Percentiles rank a stretch among this genome's conserved stretches.
Evolutionary conservation across 2,888 invertebrate species (phyloP).

Genomic region (Eupeodes luniger): DNA sequence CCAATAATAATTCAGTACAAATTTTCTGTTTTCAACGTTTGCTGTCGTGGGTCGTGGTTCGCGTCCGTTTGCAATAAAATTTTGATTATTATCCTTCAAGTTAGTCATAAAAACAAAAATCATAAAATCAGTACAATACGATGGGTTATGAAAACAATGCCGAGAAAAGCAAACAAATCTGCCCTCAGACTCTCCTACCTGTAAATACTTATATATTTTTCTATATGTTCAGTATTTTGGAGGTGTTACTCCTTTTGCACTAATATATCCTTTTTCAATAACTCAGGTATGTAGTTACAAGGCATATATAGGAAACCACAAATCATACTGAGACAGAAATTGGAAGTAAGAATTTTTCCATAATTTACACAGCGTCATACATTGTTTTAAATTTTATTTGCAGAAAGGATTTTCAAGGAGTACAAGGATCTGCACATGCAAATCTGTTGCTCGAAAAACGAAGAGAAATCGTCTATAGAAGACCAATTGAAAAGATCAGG

Average conservation of each 20-base stretch:
- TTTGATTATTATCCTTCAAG: slow-evolving; percentile 66
- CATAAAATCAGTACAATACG: slow-evolving; percentile 59
- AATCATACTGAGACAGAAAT: background rate
- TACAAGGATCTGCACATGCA: slow-evolving; percentile 44
- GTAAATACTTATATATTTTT: background rate
- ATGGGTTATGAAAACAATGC: slow-evolving; percentile 57
- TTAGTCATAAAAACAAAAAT: slow-evolving; percentile 56
- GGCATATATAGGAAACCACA: slow-evolving; percentile 29
- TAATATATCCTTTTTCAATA: slow-evolving; percentile 39
- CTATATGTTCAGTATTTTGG: slow-evolving; percentile 37
- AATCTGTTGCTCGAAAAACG: slow-evolving; percentile 15
- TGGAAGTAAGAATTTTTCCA: slow-evolving; percentile 9
- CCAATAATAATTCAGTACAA: slow-evolving; percentile 46
- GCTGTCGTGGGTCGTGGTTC: too few relatives aligned
- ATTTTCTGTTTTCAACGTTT: slow-evolving; percentile 36
- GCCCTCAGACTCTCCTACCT: slow-evolving; percentile 67
- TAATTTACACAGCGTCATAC: slow-evolving; percentile 29
- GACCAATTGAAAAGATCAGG: slow-evolving; percentile 56
- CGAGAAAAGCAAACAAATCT: slow-evolving; percentile 71
- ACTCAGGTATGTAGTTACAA: background rate
- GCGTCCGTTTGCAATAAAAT: slow-evolving; percentile 62
- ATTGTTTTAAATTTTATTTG: slow-evolving; percentile 9
- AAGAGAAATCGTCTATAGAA: background rate
- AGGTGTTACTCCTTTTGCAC: slow-evolving; percentile 75
- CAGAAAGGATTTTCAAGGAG: slow-evolving; percentile 46